Evolutionary conservation across 2,113 vertebrate species (phyloP).

Genomic region (Pelusios castaneus): DNA sequence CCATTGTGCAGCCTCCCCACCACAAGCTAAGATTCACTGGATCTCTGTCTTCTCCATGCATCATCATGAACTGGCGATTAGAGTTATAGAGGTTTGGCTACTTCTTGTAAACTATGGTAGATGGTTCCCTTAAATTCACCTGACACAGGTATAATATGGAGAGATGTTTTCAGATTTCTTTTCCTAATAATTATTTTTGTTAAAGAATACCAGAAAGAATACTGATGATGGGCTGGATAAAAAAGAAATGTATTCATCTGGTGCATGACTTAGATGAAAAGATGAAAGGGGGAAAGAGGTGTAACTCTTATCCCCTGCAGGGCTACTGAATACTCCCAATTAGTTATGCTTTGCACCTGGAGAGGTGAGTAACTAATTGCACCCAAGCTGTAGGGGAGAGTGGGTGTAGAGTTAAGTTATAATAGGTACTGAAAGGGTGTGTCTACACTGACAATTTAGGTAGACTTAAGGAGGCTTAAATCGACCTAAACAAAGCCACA

Average conservation of each 20-base stretch:
- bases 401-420: neutral
- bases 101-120: neutral
- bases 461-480: no score
- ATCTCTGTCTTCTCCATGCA: neutral
- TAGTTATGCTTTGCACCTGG: neutral
- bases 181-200: conserved; percentile 7
- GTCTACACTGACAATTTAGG: no score
- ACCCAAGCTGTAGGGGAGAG: neutral
- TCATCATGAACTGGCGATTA: neutral
- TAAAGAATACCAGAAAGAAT: neutral
- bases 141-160: neutral
- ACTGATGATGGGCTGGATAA: no score
- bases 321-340: neutral
- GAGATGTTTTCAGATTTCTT: neutral
- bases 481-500: no score
- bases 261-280: neutral
- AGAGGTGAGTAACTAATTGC: neutral
- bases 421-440: no score
- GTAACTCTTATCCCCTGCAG: neutral
- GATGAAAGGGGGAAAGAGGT: no score
- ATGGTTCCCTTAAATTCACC: conserved; percentile 10
- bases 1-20: neutral
- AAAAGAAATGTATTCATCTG: no score
- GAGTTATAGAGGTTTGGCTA: neutral
- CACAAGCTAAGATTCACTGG: neutral